Conservation (phyloP, 2,113 vertebrate species). For the Eudorcas thomsonii region DNA sequence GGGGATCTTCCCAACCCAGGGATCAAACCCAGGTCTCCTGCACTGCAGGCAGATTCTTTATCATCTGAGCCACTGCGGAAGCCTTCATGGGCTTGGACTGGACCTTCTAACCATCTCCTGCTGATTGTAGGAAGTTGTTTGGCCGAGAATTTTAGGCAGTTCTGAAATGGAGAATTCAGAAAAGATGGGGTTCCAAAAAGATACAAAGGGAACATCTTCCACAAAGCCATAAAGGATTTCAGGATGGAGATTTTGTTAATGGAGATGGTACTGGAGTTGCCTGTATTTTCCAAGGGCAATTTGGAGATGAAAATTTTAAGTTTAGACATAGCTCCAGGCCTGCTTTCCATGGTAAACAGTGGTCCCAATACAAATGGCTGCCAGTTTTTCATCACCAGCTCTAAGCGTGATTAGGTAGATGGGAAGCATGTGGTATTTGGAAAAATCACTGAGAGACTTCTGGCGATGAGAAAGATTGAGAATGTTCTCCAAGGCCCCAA, state of each 20-base stretch:
- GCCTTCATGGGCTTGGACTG: not conserved
- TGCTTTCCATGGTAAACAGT: conserved; percentile 89
- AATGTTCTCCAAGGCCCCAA: conserved; percentile 96
- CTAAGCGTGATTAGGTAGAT: conserved; percentile 98
- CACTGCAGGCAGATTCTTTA: not conserved
- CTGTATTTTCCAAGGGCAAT: not conserved
- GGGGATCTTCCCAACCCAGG: not conserved
- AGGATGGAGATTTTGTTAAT: not conserved
- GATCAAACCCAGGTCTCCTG: not conserved
- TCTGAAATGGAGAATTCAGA: not conserved
- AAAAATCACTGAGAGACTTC: conserved; percentile 95
- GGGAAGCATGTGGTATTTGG: conserved; percentile 98
- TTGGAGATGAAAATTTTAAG: not conserved
- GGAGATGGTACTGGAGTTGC: not conserved
- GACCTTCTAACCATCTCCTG: not conserved
- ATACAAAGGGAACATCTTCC: not conserved
- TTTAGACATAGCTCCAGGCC: not conserved
- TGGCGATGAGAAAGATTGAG: conserved; percentile 98
- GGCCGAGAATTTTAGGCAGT: not conserved
- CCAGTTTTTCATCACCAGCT: conserved; percentile 98
- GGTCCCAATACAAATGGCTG: conserved; percentile 98
- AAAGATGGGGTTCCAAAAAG: not conserved
- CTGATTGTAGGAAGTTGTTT: not conserved
- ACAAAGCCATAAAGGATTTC: not conserved
- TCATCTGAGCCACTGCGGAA: not conserved